Evolutionary conservation across 2,113 vertebrate species (phyloP), one percentile per base, ranked within the genome.

Genomic region (Hirundichthys speculiger): DNA sequence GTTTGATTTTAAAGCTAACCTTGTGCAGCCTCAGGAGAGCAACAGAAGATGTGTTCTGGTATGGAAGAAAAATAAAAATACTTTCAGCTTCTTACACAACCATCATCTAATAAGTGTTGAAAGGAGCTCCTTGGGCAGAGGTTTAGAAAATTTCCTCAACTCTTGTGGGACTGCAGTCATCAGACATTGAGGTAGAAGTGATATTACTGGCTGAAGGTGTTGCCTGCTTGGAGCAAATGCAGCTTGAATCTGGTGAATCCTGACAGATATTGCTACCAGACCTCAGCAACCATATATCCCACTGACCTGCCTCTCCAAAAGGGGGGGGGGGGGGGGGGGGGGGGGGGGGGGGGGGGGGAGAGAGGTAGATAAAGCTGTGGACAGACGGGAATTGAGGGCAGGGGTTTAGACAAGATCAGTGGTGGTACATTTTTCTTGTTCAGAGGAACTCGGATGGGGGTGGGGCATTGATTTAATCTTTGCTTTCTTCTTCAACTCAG

Each of bases 361-460:
- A 65, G 57, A 84, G 75, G 71, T 79, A 46, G 82, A 85, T 84
- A 83, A 80, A 77, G 68, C 70, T 20, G 47, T 40, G 56, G 84
- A 83, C 86, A 89, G 83, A 89, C 58, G 82, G 87, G 86, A 71
- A 86, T 88, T 89, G 79, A 87, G 86, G 86, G 75, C 89, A 83
- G 11, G 57, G 46, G 84, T 85, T 90, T 84, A 89, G 79, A 87
- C 16, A 27, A 82, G 69, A 73, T 52, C 68, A 62, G 52, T 80
- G 25, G 34, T 78, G 59, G 81, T 84, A 71, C 84, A 82, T 89
- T 60, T 86, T 86, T 86, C 75, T 68, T 81, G 69, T 75, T 72
- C 67, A 64, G 62, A 80, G 72, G 74, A 79, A 52, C 40, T 75
- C 73, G 53, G 55, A 63, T 68, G 69, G 69, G 80, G 81, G 72